A percentile compares a stretch with the other conserved stretches of the same genome.
Conservation (phyloP, 2,888 invertebrate genomes). For the Saturnia japonica region DNA sequence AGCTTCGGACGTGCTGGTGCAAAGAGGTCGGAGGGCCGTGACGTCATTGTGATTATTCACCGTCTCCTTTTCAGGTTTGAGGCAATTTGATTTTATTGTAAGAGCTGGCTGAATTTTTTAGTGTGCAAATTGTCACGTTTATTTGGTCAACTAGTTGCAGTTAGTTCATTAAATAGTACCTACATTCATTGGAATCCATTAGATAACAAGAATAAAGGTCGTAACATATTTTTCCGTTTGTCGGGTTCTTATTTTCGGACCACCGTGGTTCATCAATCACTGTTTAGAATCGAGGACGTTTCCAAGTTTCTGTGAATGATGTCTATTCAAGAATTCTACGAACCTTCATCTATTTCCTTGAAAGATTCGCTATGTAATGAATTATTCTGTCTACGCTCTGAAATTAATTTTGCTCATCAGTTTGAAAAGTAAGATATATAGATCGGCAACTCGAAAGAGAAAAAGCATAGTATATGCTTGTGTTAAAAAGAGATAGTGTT, state of each 20-base stretch:
- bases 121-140: not conserved
- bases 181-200: not conserved
- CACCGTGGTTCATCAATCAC: not conserved
- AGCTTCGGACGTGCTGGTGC: not conserved
- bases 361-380: not conserved
- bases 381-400: not conserved
- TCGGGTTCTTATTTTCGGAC: not conserved
- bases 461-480: too few species aligned
- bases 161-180: not conserved
- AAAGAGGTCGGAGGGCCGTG: slow-evolving; percentile 21
- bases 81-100: slow-evolving; percentile 5
- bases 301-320: not conserved
- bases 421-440: not conserved
- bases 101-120: not conserved
- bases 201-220: not conserved
- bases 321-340: not conserved
- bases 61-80: slow-evolving; percentile 15
- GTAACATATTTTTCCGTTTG: not conserved
- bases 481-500: too few species aligned
- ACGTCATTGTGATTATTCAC: slow-evolving; percentile 30
- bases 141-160: not conserved
- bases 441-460: too few species aligned
- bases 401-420: not conserved
- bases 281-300: not conserved
- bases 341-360: not conserved